Base-by-base conservation (phyloP, 2,797 vertebrate species). In the Anas acuta region DNA sequence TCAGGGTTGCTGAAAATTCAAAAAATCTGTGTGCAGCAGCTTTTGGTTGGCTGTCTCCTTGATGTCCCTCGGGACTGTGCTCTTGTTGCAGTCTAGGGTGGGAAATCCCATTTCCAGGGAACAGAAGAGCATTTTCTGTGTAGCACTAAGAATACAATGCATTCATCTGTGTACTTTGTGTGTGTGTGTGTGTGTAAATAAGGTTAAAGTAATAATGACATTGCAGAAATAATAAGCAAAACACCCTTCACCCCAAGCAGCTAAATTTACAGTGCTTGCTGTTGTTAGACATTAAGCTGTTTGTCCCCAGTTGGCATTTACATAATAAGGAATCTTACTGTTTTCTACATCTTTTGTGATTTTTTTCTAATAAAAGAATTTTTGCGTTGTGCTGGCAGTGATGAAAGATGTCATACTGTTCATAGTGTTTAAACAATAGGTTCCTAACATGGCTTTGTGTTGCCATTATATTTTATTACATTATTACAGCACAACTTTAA, bases 121-220 rank as follows among this genome's bases (percentile, higher is more conserved):
- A 4, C 5, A 32, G 51, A 17, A 4, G 21, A 13, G 32, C 0
- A 19, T 21, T 89, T 41, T 14, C 39, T 74, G 64, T 26, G 0
- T 7, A 13, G 64, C 26, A 2, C 1, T 3, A 25, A 32, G 62
- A 51, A 32, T 9, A 9, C 2, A 9, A 6, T 37, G 28, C 26
- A 2, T 69, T 92, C 33, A 22, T 65, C 86, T 84, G 33, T 60
- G 60, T 61, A 0, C 53, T 35, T 47, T 47, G 47, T 47, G 47
- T 49, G 45, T 51, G 51, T n/a, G 51, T n/a, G 67, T 88, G 70
- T 90, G 78, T n/a, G 67, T 88, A 93, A 96, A 87, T 91, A 92
- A 91, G 35, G 37, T 32, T 90, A 89, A 85, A 93, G 32, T 85
- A 97, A 93, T 92, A 95, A 93, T 72, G 91, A 82, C 78, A 89